phyloP scores from a whole-genome alignment of 1,140 invertebrate genomes.

The Drosophila jambulina region DNA sequence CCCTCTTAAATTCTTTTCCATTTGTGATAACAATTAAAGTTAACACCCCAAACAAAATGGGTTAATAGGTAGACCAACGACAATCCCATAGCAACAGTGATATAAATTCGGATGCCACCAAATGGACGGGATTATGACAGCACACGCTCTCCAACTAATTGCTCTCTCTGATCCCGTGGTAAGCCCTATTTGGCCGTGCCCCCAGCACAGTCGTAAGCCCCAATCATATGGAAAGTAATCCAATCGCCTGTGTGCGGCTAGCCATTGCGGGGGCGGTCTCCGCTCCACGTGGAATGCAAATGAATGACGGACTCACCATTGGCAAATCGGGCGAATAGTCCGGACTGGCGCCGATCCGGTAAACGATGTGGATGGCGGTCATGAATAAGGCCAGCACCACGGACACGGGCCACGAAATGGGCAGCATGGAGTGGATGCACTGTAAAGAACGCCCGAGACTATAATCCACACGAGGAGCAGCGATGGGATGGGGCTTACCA shows the following conservation, averaged over 20 bases:
- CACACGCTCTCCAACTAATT: slow-evolving; percentile 23
- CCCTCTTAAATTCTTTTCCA: not conserved
- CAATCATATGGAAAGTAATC: slow-evolving; percentile 36
- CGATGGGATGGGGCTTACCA: slow-evolving; percentile 85
- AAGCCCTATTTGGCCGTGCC: slow-evolving; percentile 12
- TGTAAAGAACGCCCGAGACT: slow-evolving; percentile 56
- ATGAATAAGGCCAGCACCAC: slow-evolving; percentile 87
- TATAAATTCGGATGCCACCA: not conserved
- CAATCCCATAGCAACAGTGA: not conserved
- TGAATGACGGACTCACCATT: slow-evolving; percentile 72
- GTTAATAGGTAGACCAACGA: not conserved
- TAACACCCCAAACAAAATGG: not conserved
- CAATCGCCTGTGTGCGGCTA: slow-evolving; percentile 18
- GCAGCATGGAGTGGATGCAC: slow-evolving; percentile 91
- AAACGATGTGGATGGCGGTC: slow-evolving; percentile 87
- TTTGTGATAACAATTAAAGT: not conserved
- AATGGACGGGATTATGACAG: slow-evolving; percentile 5
- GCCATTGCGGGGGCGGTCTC: slow-evolving; percentile 2
- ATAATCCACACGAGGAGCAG: slow-evolving; percentile 20
- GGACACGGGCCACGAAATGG: slow-evolving; percentile 88
- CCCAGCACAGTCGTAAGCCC: not conserved
- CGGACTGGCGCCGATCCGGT: slow-evolving; percentile 64
- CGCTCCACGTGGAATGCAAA: slow-evolving; percentile 23
- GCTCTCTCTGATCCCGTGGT: slow-evolving; percentile 10
- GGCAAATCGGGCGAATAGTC: slow-evolving; percentile 69